Evolutionary conservation across 2,888 invertebrate genomes (phyloP), one percentile per base, ranked within the genome.

Genomic region (Pachliopta kotzebuea): DNA sequence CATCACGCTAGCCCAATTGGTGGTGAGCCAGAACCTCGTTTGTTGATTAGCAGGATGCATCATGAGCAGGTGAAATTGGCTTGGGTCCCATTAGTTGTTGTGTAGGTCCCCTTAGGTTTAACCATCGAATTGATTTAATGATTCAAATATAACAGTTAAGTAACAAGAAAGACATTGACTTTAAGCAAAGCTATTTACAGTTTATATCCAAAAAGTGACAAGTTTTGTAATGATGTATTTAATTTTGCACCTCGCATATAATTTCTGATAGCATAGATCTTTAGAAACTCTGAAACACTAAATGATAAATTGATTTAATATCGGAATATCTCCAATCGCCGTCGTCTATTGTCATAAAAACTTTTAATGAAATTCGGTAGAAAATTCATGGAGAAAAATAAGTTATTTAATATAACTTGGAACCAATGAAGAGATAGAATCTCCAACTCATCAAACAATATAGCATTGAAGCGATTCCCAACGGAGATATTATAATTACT

Each of bases 371-470:
- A 74, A 68, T 72, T 70, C 68, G 58, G 63, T 67, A 63, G 68
- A 71, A 66, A 70, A 71, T 69, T 68, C 61, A 21, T 65, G 70
- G 63, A 72, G 72, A 79, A 80, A 80, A 78, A 79, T 74, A 79
- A 80, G 71, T 80, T 80, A 76, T 77, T 79, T 79, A 78, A 79
- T 80, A 75, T 73, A 80, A 81, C 76, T 81, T 80, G 71, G 68
- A 64, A 69, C 68, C 72, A 74, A 74, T 72, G 72, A 70, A 66
- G 61, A 66, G 78, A 78, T 78, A 73, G 70, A 68, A 78, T 80
- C 79, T 67, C 68, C 50, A 74, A 73, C 73, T 76, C 73, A 74
- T 77, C 76, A 75, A 75, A 71, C 57, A 49, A 24, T 57, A 53
- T 29, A 8, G 26, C 37, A 57, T 17, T 57, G 42, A 20, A 7